These are phyloP conservation scores for Scolanthus callimorphus DNA, from an alignment of 92 coral and sea anemone genomes.

Conservation along the genomic window DNA sequence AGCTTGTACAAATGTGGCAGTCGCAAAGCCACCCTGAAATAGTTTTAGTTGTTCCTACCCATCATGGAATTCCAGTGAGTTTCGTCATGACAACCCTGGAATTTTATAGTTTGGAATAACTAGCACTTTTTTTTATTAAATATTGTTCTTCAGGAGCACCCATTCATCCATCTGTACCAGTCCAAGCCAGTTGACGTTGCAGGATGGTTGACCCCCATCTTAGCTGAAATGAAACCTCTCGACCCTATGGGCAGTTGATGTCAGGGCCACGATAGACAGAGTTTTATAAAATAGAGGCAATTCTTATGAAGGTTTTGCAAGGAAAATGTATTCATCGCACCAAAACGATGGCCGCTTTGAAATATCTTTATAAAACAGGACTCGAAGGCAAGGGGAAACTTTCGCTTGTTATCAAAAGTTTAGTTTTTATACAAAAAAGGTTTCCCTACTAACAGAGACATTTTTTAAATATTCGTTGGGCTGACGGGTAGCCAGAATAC, in stretches of 20 bases:
- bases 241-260: no score
- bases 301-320: no score
- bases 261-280: no score
- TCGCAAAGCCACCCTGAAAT: no score
- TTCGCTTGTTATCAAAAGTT: no score
- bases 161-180: slow-evolving; percentile 60
- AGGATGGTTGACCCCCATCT: slow-evolving; percentile 70
- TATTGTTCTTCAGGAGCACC: slow-evolving; percentile 56
- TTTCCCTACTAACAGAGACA: neutral
- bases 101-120: neutral
- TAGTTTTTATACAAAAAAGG: no score
- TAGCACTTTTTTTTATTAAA: neutral
- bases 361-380: no score
- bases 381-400: no score
- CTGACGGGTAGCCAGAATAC: neutral
- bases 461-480: neutral
- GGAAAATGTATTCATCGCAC: no score
- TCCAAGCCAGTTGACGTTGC: slow-evolving; percentile 69
- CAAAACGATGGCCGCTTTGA: neutral
- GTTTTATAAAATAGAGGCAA: neutral
- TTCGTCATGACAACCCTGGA: neutral
- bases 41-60: no score
- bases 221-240: slow-evolving; percentile 53
- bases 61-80: no score
- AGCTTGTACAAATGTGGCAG: no score